Evolutionary conservation across 1,140 invertebrate genomes (phyloP).

Genomic region (Drosophila arizonae): DNA sequence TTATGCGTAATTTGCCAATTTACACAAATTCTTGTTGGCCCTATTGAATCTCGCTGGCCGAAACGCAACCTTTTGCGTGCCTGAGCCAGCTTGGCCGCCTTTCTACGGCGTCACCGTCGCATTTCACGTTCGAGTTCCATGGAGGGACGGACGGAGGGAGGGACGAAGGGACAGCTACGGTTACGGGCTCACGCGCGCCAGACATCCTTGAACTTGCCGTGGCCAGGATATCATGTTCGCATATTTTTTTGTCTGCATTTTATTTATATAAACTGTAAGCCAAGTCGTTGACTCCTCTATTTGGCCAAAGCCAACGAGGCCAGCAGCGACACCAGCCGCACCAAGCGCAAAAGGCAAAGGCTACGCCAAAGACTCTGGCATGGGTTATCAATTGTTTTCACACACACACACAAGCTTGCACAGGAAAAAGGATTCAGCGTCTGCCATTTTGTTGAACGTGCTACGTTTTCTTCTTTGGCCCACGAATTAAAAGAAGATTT

Average conservation of each 20-base stretch:
- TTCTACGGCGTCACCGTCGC: slow-evolving; percentile 5
- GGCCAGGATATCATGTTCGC: slow-evolving; percentile 71
- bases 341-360: background rate
- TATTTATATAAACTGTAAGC: slow-evolving; percentile 57
- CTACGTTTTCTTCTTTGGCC: slow-evolving; percentile 26
- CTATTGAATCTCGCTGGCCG: slow-evolving; percentile 47
- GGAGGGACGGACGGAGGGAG: background rate
- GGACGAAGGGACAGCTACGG: slow-evolving; percentile 6
- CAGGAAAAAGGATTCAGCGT: slow-evolving; percentile 44
- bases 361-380: background rate
- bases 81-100: slow-evolving; percentile 5
- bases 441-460: slow-evolving; percentile 55
- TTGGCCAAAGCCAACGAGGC: background rate
- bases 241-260: slow-evolving; percentile 68
- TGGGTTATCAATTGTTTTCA: slow-evolving; percentile 37
- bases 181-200: slow-evolving; percentile 52
- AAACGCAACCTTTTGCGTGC: slow-evolving; percentile 41
- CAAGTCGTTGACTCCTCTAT: slow-evolving; percentile 44
- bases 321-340: background rate
- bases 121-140: too few relatives aligned
- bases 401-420: background rate
- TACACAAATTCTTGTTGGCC: slow-evolving; percentile 62
- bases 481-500: slow-evolving; percentile 37
- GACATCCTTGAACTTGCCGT: slow-evolving; percentile 75
- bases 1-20: slow-evolving; percentile 75